phyloP scores from a whole-genome alignment of 2,113 vertebrate species.

The Cyprinodon brontotheroides region DNA sequence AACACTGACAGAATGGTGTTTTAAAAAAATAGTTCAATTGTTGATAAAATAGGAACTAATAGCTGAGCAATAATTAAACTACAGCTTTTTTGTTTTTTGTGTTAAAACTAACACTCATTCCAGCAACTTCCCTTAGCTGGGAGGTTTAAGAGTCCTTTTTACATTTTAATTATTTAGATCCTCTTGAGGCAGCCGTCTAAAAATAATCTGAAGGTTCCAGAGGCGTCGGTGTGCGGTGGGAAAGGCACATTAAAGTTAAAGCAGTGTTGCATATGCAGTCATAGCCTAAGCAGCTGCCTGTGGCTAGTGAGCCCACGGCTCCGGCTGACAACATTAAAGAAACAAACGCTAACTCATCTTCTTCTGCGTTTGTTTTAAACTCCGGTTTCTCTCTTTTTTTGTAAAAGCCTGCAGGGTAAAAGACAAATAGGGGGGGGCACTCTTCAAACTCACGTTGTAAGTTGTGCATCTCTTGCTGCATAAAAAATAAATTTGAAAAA shows the following conservation, averaged over 20 bases:
- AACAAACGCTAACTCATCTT: no score
- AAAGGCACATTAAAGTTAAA: neutral
- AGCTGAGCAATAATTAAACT: no score
- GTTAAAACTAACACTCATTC: neutral
- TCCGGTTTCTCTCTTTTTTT: neutral
- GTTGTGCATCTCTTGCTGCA: conserved; percentile 85
- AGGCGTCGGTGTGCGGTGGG: neutral
- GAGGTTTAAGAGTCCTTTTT: neutral
- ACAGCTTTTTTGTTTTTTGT: no score
- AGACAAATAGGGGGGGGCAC: neutral
- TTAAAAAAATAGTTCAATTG: no score
- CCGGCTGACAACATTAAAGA: no score
- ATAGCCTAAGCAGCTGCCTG: no score
- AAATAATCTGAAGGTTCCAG: conserved; percentile 6
- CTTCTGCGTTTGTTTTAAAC: conserved; percentile 24
- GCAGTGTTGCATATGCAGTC: neutral
- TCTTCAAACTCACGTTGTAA: conserved; percentile 89
- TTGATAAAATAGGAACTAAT: no score
- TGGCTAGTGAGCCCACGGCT: no score
- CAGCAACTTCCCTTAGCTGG: no score
- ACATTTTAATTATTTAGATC: neutral
- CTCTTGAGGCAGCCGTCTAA: neutral
- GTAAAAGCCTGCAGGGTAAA: neutral
- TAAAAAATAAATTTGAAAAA: neutral
- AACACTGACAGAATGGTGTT: no score